Evolutionary conservation across 1,140 invertebrate genomes (phyloP).

Genomic region (Asobara japonica): DNA sequence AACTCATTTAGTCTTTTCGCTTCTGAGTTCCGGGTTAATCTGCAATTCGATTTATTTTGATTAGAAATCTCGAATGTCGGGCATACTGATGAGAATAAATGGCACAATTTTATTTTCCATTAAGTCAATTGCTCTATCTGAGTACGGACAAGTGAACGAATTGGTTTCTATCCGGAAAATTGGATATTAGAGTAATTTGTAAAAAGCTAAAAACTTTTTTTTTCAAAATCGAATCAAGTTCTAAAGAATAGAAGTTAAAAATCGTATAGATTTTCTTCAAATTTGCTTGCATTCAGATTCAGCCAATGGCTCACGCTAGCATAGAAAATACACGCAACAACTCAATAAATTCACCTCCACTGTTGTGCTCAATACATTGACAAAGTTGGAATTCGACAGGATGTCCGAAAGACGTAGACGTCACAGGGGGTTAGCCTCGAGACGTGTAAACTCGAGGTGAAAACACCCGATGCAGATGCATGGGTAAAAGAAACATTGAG

Average conservation of each 20-base stretch:
- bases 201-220: too few relatives aligned
- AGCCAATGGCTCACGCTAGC: neutral
- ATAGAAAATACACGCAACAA: neutral
- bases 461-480: neutral
- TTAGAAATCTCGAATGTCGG: slow-evolving; percentile 21
- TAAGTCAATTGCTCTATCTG: neutral
- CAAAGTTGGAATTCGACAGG: neutral
- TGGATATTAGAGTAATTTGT: too few relatives aligned
- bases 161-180: too few relatives aligned
- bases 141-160: too few relatives aligned
- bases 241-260: too few relatives aligned
- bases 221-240: too few relatives aligned
- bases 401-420: neutral
- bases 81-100: slow-evolving; percentile 21
- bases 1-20: slow-evolving; percentile 26
- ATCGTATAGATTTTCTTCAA: too few relatives aligned
- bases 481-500: neutral
- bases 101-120: neutral
- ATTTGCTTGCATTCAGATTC: too few relatives aligned
- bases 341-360: neutral
- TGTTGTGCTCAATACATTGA: neutral
- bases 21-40: slow-evolving; percentile 25
- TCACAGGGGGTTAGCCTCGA: neutral
- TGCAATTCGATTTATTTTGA: slow-evolving; percentile 38
- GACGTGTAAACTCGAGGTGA: neutral